Evolutionary conservation across 92 coral and sea anemone species (phyloP).

Genomic region (Palythoa heliodiscus): DNA sequence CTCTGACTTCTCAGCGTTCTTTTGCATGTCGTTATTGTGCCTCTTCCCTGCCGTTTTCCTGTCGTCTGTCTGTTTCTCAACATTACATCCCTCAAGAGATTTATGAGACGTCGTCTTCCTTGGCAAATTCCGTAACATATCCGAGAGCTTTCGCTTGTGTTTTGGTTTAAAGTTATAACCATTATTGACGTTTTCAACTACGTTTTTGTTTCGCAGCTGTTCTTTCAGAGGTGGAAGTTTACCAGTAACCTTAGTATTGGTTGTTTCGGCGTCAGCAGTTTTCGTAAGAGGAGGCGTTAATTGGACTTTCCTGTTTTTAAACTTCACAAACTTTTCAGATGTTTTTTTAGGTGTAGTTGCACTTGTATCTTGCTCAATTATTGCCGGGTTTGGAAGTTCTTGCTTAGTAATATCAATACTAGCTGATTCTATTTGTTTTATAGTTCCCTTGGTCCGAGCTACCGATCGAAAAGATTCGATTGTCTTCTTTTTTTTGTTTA

Average conservation of each 20-base stretch:
- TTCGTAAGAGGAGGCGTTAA: constrained; percentile 11
- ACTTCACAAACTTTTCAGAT: constrained; percentile 21
- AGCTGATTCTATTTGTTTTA: not conserved
- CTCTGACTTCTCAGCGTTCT: not conserved
- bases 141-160: constrained; percentile 14
- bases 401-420: constrained; percentile 17
- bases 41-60: not conserved
- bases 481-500: constrained; percentile 5
- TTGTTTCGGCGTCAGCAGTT: not conserved
- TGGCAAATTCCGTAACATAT: constrained; percentile 27
- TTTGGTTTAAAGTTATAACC: constrained; percentile 11
- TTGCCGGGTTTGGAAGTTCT: constrained; percentile 36
- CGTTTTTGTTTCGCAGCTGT: not conserved
- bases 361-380: constrained; percentile 19
- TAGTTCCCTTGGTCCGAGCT: not conserved
- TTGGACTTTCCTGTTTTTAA: constrained; percentile 25
- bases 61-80: not conserved
- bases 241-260: not conserved
- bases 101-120: constrained; percentile 4
- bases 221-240: constrained; percentile 34
- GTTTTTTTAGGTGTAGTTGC: not conserved
- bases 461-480: not conserved
- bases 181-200: not conserved
- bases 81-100: constrained; percentile 1
- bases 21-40: not conserved